Conservation (phyloP, 1,140 invertebrate species). For the Aricia agestis region DNA sequence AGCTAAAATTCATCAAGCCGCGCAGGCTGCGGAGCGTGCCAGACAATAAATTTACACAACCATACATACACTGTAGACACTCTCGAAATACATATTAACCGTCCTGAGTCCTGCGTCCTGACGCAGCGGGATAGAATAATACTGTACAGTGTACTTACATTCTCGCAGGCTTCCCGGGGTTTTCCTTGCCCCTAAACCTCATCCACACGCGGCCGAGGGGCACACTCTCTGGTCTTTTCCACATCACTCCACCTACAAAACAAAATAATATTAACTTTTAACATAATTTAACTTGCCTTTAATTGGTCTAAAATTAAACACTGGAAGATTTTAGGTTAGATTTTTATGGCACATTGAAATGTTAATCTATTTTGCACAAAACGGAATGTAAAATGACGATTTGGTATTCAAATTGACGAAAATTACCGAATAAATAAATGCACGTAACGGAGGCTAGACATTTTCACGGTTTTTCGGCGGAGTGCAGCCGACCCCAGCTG, state of each 20-base stretch:
- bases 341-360: too few relatives aligned
- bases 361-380: too few relatives aligned
- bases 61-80: too few relatives aligned
- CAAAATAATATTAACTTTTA: background rate
- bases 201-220: constrained; percentile 49
- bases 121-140: background rate
- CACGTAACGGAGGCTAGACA: background rate
- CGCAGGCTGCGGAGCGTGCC: too few relatives aligned
- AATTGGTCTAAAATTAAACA: too few relatives aligned
- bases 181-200: constrained; percentile 42
- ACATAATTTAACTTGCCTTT: too few relatives aligned
- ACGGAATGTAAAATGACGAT: background rate
- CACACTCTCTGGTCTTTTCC: constrained; percentile 39
- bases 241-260: constrained; percentile 21
- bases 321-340: too few relatives aligned
- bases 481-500: too few relatives aligned
- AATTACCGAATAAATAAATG: background rate
- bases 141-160: constrained; percentile 35
- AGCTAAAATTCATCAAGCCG: too few relatives aligned
- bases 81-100: too few relatives aligned
- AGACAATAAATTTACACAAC: too few relatives aligned
- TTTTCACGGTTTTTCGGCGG: background rate
- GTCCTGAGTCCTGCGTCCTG: too few relatives aligned
- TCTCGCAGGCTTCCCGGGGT: constrained; percentile 37
- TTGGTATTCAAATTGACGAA: background rate